Evolutionary conservation across 2,113 vertebrate species (phyloP), one percentile per base, ranked within the genome.

Genomic region (Alligator mississippiensis): DNA sequence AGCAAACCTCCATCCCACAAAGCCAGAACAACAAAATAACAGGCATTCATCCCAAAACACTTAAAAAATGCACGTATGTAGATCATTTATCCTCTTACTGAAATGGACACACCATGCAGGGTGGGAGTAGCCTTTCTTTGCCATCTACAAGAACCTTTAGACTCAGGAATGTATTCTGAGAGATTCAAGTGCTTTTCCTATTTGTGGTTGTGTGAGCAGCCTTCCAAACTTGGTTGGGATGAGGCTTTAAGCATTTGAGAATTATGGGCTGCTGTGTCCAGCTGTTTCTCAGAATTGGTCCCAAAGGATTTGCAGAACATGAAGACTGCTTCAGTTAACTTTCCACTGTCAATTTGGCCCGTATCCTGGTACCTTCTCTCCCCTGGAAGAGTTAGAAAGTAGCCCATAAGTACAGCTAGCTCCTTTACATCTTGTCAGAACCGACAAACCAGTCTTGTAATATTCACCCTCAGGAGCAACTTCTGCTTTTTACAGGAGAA

Each of bases 41-140:
- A 72, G 28, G 18, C 21, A 75, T 90, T 87, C 80, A 55, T 15
- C 5, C 24, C 72, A 6, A 55, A 61, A 25, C 55, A 72, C 30
- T 72, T 63, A 61, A 78, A 78, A 1, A 64, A 12, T 0, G 0
- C 3, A 4, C 5, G 17, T 8, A 18, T 68, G 6, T 74, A 21
- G 34, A 24, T 80, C 54, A 78, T 3, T 58, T 62, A 80, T 87
- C 70, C 3, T 70, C 82, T 24, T 38, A 55, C 8, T 3, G 0
- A 85, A 78, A 28, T 72, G 15, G 11, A 84, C 24, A 22, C 7
- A 17, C 8, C 75, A 27, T 17, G 24, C 17, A 21, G 54, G n/a
- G 21, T 47, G 47, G 47, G 47, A 47, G 3, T 54, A 59, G 66
- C 28, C 22, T 84, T 28, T 19, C 8, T 1, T 8, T 30, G 13